These are phyloP conservation scores for Capitella teleta DNA, from an alignment of 1,140 invertebrate genomes.

Conservation along the genomic window DNA sequence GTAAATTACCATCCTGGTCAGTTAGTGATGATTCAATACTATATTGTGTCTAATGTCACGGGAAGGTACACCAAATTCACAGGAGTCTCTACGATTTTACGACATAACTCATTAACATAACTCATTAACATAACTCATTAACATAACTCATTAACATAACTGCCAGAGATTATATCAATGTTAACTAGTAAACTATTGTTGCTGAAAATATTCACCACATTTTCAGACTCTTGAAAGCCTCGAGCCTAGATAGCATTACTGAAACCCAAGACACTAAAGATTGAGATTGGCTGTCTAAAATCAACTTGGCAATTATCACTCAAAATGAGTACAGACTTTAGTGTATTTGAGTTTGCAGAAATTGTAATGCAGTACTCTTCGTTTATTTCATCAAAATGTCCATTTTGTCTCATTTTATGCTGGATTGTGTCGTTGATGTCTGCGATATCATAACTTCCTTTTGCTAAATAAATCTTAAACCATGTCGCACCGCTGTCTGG, in stretches of 20 bases:
- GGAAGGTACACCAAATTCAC: not conserved
- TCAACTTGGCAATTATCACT: no score
- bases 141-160: not conserved
- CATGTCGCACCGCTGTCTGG: no score
- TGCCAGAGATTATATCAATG: not conserved
- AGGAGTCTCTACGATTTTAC: not conserved
- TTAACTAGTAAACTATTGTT: not conserved
- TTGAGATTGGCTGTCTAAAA: no score
- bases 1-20: not conserved
- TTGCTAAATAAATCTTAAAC: not conserved
- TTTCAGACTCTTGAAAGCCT: not conserved
- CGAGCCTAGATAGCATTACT: not conserved
- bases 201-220: not conserved
- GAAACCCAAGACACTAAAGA: not conserved
- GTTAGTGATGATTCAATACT: not conserved
- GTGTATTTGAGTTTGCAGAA: no score
- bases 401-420: no score
- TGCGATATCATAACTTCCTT: no score
- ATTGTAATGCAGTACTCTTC: no score
- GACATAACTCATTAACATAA: not conserved
- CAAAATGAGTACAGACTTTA: no score
- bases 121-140: not conserved
- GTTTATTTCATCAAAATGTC: no score
- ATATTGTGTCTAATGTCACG: not conserved
- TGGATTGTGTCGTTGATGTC: no score